A percentile compares a stretch with the other conserved stretches of the same genome.
These are phyloP conservation scores for Drosophila tsacasi DNA, from an alignment of 1,140 invertebrate species.

Conservation along the genomic window DNA sequence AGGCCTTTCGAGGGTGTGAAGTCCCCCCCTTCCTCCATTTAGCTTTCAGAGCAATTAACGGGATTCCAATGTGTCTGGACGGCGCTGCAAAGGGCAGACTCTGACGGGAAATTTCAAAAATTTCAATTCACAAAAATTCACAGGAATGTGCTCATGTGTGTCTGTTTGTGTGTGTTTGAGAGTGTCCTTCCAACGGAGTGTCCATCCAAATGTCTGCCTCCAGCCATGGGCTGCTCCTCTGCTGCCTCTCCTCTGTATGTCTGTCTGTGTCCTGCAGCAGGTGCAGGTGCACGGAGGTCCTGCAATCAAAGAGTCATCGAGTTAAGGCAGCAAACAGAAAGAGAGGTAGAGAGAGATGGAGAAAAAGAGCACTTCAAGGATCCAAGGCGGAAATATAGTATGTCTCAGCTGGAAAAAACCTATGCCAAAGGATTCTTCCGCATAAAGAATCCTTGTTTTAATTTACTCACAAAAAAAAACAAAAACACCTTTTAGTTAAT, in stretches of 20 bases:
- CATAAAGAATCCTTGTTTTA: not conserved
- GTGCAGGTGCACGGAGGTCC: slow-evolving; percentile 28
- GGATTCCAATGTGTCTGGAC: slow-evolving; percentile 74
- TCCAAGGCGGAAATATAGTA: not conserved
- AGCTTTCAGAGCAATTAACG: slow-evolving; percentile 65
- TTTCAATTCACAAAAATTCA: slow-evolving; percentile 81
- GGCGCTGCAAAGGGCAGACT: slow-evolving; percentile 55
- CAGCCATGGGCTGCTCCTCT: not conserved
- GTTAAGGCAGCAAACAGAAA: not conserved
- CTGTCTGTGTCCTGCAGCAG: slow-evolving; percentile 22
- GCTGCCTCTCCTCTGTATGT: not conserved
- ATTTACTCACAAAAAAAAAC: not conserved
- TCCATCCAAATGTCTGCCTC: slow-evolving; percentile 29
- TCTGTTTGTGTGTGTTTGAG: not conserved
- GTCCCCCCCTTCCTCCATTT: not conserved
- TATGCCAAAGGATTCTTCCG: not conserved
- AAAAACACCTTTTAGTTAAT: not conserved
- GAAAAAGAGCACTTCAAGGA: not conserved
- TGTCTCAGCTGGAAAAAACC: not conserved
- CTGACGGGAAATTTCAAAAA: slow-evolving; percentile 81
- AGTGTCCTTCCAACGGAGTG: slow-evolving; percentile 10
- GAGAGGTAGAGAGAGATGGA: not conserved
- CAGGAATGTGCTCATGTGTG: slow-evolving; percentile 65
- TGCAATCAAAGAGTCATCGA: slow-evolving; percentile 43
- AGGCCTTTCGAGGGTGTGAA: not conserved